These are phyloP conservation scores for Muntiacus muntjak DNA, from an alignment of 2,113 vertebrate species.

Conservation along the genomic window DNA sequence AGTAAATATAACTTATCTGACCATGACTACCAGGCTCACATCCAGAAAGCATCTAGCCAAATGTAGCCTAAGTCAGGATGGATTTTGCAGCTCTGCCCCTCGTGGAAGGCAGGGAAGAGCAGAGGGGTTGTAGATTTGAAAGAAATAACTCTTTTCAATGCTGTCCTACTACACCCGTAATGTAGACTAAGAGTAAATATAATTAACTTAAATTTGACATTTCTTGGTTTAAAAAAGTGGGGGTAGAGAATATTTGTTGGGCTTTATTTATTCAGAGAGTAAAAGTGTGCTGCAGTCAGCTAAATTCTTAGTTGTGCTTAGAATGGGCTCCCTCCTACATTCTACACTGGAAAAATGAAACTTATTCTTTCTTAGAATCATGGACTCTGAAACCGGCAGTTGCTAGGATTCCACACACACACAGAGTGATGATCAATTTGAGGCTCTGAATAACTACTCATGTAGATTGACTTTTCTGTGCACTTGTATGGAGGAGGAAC, in stretches of 20 bases:
- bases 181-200: not conserved
- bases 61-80: not conserved
- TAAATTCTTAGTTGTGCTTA: constrained; percentile 22
- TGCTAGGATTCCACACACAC: not conserved
- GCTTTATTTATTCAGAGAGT: constrained; percentile 54
- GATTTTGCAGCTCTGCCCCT: not conserved
- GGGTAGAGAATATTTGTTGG: not conserved
- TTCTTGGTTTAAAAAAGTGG: not conserved
- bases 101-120: not conserved
- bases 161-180: not conserved
- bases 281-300: not conserved
- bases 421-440: not conserved
- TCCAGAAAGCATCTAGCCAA: not conserved
- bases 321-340: not conserved
- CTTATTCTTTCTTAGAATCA: not conserved
- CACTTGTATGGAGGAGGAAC: constrained; percentile 55
- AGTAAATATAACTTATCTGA: not conserved
- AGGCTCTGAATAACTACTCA: constrained; percentile 55
- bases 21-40: not conserved
- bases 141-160: not conserved
- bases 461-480: constrained; percentile 59
- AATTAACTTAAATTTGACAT: not conserved
- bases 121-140: not conserved
- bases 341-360: constrained; percentile 11
- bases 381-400: not conserved